These are phyloP conservation scores for Rattus norvegicus DNA, from an alignment of 2,113 vertebrate genomes.

Conservation along the genomic window GRCr8 NC_086036.1:23745001-23745500, in stretches of 20 bases:
- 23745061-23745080: constrained; percentile 37
- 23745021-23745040: neutral
- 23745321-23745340: neutral
- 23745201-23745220: constrained; percentile 4
- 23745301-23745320: neutral
- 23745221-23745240: neutral
- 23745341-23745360: neutral
- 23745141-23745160: neutral
- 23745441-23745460: neutral
- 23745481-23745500: neutral
- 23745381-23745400: neutral
- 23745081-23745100: neutral
- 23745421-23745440: neutral
- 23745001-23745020: neutral
- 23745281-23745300: neutral
- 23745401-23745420: neutral
- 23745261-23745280: neutral
- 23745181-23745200: neutral
- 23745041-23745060: constrained; percentile 8
- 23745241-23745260: neutral
- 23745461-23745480: neutral
- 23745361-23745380: neutral
- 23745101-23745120: neutral
- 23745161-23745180: neutral
- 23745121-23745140: constrained; percentile 34